These are phyloP conservation scores for Ormyrus labotus DNA, from an alignment of 2,888 invertebrate genomes.

Conservation along the genomic window DNA sequence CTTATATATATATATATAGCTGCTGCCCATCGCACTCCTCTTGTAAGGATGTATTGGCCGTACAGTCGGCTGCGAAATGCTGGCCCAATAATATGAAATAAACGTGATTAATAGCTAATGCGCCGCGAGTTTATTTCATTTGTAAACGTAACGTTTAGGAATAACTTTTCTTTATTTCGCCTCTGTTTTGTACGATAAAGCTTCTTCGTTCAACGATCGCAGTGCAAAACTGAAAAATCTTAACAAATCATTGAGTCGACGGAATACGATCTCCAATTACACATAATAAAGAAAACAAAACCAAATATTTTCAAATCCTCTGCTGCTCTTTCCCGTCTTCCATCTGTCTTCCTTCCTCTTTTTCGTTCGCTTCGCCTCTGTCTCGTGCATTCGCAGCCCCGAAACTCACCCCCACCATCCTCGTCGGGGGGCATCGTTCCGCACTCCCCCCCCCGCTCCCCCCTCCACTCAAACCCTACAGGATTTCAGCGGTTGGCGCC, in stretches of 20 bases:
- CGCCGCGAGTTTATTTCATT: background rate
- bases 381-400: constrained; percentile 16
- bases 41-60: constrained; percentile 21
- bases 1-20: background rate
- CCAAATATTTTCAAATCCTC: background rate
- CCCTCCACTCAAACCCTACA: too few species aligned
- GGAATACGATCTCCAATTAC: too few species aligned
- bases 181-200: too few species aligned
- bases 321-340: constrained; percentile 47
- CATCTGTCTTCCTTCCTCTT: constrained; percentile 43
- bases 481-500: background rate
- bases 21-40: background rate
- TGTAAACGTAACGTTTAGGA: too few species aligned
- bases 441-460: too few species aligned
- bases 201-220: too few species aligned
- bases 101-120: background rate
- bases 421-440: background rate
- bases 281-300: too few species aligned
- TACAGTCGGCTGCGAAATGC: constrained; percentile 19
- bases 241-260: too few species aligned
- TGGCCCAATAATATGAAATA: background rate
- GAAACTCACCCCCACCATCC: background rate
- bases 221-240: too few species aligned
- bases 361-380: constrained; percentile 38
- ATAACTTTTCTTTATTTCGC: too few species aligned